Base-by-base conservation (phyloP, 2,797 vertebrate species). In the Molossus molossus region DNA sequence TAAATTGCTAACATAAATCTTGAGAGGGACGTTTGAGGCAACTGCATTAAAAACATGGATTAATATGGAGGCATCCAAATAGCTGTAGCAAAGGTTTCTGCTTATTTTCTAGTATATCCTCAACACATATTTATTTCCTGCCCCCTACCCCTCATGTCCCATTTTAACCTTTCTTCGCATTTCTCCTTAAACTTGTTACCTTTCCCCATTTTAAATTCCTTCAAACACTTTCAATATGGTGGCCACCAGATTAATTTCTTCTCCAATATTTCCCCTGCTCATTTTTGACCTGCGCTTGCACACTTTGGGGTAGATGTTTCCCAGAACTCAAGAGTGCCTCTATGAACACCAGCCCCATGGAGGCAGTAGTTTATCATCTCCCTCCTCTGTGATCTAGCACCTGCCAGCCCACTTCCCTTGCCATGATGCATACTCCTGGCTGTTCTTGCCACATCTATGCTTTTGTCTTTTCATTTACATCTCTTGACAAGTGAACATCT, bases 341-440 rank as follows among this genome's bases (percentile, higher is more conserved):
- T 27, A 3, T 87, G 70, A 48, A 50, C 45, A 80, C 20, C 25
- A 65, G 48, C 17, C 57, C 29, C 72, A 15, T 33, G 18, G 69
- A 96, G 79, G 76, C 23, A 25, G 11, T 8, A 72, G 69, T 84
- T 97, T 96, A 55, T 97, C 81, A 37, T 96, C 79, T 93, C 96
- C 90, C 33, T 93, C 60, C 89, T 75, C 94, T 97, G 84, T 0
- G 0, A 95, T 80, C 73, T 87, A 55, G 40, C 92, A 95, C 96
- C 94, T 92, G 95, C 95, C 97, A 97, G 93, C 86, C 97, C 89
- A 37, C 92, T 96, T 97, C 97, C 89, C 75, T 91, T 87, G 62
- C n/a, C 90, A 85, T 96, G 90, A 70, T 75, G 92, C 73, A 80
- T 76, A 80, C 37, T 77, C 88, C 92, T 89, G 29, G 90, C 91